These are phyloP conservation scores for Cossypha dichroa DNA, from an alignment of 2,797 vertebrate species.

Conservation along the genomic window DNA sequence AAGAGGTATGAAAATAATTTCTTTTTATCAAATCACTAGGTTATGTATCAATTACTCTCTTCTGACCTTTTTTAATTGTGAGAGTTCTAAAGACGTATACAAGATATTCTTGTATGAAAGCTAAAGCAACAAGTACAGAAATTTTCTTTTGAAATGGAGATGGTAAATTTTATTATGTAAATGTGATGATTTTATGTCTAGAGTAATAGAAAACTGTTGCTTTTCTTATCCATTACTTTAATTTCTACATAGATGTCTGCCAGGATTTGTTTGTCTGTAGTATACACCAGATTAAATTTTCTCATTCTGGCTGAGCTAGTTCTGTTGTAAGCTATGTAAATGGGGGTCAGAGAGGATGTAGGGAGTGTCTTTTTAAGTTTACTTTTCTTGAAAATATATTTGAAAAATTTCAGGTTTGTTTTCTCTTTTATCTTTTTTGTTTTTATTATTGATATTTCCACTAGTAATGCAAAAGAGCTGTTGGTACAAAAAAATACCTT, in stretches of 20 bases:
- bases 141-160: neutral
- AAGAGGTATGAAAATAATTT: neutral
- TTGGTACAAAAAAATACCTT: neutral
- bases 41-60: neutral
- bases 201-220: neutral
- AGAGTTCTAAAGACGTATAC: neutral
- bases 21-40: neutral
- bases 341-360: accelerated
- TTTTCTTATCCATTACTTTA: neutral
- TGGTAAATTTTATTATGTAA: neutral
- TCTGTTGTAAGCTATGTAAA: neutral
- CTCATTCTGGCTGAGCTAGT: neutral
- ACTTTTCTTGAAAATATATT: neutral
- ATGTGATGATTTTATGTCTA: neutral
- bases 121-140: accelerated
- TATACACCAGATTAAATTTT: neutral
- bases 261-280: neutral
- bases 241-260: neutral
- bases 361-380: neutral
- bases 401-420: accelerated
- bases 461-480: neutral
- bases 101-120: neutral
- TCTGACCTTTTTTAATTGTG: neutral
- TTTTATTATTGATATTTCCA: neutral
- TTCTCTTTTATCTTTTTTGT: accelerated